Evolutionary conservation across 2,113 vertebrate species (phyloP).

Genomic region (Hyaena hyaena): DNA sequence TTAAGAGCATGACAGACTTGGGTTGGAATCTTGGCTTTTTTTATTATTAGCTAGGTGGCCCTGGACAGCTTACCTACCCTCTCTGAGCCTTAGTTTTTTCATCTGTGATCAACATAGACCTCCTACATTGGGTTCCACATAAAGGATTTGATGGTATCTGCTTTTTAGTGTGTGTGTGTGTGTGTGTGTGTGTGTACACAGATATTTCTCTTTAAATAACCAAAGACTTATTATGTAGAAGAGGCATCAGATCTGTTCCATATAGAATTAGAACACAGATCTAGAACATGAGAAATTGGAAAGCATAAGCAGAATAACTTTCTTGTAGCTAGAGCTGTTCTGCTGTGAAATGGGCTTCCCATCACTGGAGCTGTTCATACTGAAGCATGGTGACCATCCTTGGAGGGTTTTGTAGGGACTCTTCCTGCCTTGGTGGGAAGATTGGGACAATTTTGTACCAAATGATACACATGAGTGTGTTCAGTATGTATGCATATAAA

Average conservation of each 20-base stretch:
- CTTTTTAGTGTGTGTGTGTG: neutral
- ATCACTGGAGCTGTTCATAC: fast-evolving
- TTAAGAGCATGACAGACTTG: neutral
- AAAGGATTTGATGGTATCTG: neutral
- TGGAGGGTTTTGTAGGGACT: neutral
- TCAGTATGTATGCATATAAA: neutral
- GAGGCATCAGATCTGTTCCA: neutral
- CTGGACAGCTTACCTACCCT: neutral
- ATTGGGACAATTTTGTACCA: neutral
- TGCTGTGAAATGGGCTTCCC: neutral
- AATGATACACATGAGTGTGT: neutral
- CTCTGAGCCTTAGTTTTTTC: neutral
- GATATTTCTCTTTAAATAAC: neutral
- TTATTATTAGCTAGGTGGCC: neutral
- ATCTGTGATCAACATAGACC: neutral
- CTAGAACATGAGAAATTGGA: neutral
- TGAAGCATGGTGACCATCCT: neutral
- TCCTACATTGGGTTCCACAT: neutral
- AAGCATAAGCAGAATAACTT: neutral
- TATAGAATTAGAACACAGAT: neutral
- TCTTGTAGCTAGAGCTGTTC: neutral
- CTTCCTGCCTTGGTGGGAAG: neutral
- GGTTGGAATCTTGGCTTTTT: neutral
- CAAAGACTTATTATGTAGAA: neutral
- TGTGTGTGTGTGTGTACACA: neutral